These are phyloP conservation scores for Bujurquina vittata DNA, from an alignment of 2,113 vertebrate species.

Conservation along the genomic window DNA sequence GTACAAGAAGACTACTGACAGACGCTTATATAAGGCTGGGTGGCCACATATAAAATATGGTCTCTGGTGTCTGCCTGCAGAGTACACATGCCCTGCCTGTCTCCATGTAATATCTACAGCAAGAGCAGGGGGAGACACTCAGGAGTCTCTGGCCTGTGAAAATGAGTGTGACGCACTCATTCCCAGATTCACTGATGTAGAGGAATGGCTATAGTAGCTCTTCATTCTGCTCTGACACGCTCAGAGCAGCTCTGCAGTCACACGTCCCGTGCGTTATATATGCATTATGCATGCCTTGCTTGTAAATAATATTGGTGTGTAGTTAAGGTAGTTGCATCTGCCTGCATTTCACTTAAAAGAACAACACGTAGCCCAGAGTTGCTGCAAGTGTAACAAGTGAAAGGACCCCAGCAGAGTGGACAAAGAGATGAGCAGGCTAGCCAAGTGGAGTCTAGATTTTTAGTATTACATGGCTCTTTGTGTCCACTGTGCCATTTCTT, in stretches of 20 bases:
- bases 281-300: not conserved
- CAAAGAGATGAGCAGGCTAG: not conserved
- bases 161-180: constrained; percentile 62
- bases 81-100: constrained; percentile 64
- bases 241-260: constrained; percentile 36
- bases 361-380: not conserved
- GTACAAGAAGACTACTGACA: constrained; percentile 47
- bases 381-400: constrained; percentile 30
- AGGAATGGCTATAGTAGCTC: constrained; percentile 42
- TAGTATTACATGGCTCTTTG: constrained; percentile 12
- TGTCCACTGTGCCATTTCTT: constrained; percentile 31
- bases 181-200: constrained; percentile 57
- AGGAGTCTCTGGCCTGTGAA: constrained; percentile 66
- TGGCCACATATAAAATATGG: constrained; percentile 47
- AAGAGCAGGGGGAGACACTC: constrained; percentile 44
- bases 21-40: constrained; percentile 52
- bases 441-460: constrained; percentile 11
- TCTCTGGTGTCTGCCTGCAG: constrained; percentile 45
- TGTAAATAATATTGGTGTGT: not conserved
- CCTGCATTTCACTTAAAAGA: constrained; percentile 28
- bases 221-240: constrained; percentile 58
- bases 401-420: constrained; percentile 5
- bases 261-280: constrained; percentile 1
- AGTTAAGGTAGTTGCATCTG: not conserved
- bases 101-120: constrained; percentile 47